Base-by-base conservation (phyloP, 2,797 vertebrate genomes). In the Cheirogaleus major region DNA sequence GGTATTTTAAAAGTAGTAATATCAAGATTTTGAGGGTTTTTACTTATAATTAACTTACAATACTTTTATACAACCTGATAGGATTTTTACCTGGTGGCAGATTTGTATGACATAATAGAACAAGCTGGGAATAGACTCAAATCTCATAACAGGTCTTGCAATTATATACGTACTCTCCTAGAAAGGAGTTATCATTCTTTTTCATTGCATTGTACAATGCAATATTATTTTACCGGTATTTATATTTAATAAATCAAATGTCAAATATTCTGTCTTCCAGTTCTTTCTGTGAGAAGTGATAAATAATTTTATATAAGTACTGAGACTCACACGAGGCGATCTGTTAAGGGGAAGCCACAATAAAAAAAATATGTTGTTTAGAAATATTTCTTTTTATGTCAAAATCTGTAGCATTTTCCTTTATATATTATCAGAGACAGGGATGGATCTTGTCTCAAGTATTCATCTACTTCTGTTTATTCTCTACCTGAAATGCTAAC, bases 1-100 rank as follows among this genome's bases (percentile, higher is more conserved):
- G 57, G 41, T 95, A 59, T 97, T 97, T 97, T 94, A 32, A 73
- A 96, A 87, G 41, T 23, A 20, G n/a, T 61, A 86, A 84, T 79
- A 70, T 80, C 91, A 43, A 79, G 61, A 82, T 91, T 97, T 97
- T 90, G 86, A 67, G 22, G 5, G 12, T 80, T 92, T 97, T 93
- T 95, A 85, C 55, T 92, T 94, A 79, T 95, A 95, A 97, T 92
- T 96, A 92, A 86, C 69, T 86, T 96, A 72, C 7, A 89, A 72
- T 91, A 41, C 45, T 86, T 96, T 96, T 27, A 84, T 93, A 41
- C 78, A 80, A 79, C n/a, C 14, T 76, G 81, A 95, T 96, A 79
- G 69, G 93, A 89, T 70, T 85, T 83, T 97, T 97, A 84, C n/a
- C 82, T 95, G 69, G 84, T 65, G 96, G 72, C 22, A 91, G 52